Evolutionary conservation across 2,888 invertebrate species (phyloP).

Genomic region (Pelosia muscerda): DNA sequence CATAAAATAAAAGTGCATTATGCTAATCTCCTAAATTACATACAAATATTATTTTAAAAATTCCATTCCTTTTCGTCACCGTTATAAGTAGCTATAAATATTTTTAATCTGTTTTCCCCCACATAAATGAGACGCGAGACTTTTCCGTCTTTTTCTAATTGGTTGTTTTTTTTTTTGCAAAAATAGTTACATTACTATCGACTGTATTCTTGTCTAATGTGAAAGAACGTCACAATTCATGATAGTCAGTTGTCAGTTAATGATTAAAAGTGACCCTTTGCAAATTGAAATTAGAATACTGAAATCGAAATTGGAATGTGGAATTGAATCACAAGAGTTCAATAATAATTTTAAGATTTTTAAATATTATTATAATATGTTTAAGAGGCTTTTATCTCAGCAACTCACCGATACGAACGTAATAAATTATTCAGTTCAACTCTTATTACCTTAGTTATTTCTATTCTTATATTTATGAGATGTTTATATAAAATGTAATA

Average conservation of each 20-base stretch:
- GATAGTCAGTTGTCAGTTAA: not conserved
- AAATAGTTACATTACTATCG: not conserved
- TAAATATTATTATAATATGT: conserved; percentile 38
- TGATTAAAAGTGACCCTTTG: not conserved
- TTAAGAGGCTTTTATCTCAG: conserved; percentile 59
- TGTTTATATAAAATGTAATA: conserved; percentile 67
- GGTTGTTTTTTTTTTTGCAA: not conserved
- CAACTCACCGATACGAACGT: conserved; percentile 68
- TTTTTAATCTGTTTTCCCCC: not conserved
- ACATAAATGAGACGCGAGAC: not conserved
- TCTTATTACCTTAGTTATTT: conserved; percentile 52
- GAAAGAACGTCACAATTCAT: not conserved
- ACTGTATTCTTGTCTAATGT: not conserved
- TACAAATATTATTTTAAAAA: not conserved
- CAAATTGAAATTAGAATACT: not conserved
- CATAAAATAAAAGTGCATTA: no score
- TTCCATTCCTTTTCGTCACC: not conserved
- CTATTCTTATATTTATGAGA: conserved; percentile 62
- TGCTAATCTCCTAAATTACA: not conserved
- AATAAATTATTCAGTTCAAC: conserved; percentile 50
- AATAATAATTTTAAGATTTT: not conserved
- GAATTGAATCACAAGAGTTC: not conserved
- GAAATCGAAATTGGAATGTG: not conserved
- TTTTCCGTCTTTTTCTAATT: not conserved
- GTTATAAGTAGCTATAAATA: not conserved